These are phyloP conservation scores for Ochotona princeps DNA, from an alignment of 2,113 vertebrate species.

Conservation along the genomic window DNA sequence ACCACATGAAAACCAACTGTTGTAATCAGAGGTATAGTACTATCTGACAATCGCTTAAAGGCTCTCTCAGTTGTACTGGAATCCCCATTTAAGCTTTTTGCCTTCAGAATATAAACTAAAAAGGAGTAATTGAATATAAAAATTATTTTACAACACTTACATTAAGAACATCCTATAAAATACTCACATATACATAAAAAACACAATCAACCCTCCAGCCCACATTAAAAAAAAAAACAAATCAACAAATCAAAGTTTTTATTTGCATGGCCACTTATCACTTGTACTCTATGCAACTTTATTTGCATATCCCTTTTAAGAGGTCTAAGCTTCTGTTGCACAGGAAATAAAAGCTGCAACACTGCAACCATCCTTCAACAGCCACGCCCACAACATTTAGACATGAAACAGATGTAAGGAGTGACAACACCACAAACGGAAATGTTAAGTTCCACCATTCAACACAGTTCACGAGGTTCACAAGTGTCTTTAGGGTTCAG, in stretches of 20 bases:
- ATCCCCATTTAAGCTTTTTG: slow-evolving; percentile 74
- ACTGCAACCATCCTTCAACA: slow-evolving; percentile 80
- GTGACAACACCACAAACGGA: slow-evolving; percentile 86
- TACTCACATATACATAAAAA: slow-evolving; percentile 78
- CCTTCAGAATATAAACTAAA: slow-evolving; percentile 82
- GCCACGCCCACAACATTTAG: slow-evolving; percentile 86
- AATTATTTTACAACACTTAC: slow-evolving; percentile 84
- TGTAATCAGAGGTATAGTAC: slow-evolving; percentile 71
- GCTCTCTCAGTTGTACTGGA: slow-evolving; percentile 76
- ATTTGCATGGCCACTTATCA: slow-evolving; percentile 88
- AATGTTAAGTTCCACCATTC: slow-evolving; percentile 86
- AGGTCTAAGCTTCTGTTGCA: slow-evolving; percentile 77
- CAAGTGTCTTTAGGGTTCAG: slow-evolving; percentile 84
- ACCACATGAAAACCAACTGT: slow-evolving; percentile 43
- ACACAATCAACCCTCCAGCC: slow-evolving; percentile 66
- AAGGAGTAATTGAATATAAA: slow-evolving; percentile 83
- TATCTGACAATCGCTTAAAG: slow-evolving; percentile 80
- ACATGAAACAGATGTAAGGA: slow-evolving; percentile 86
- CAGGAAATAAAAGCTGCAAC: slow-evolving; percentile 83
- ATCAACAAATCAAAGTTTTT: slow-evolving; percentile 86
- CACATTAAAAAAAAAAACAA: slow-evolving; percentile 51
- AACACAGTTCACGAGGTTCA: slow-evolving; percentile 85
- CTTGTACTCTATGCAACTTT: slow-evolving; percentile 82
- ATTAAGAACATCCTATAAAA: slow-evolving; percentile 86
- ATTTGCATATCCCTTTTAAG: slow-evolving; percentile 67